Conservation (phyloP, 92 coral and sea anemone species). For the Palythoa grandiflora region DNA sequence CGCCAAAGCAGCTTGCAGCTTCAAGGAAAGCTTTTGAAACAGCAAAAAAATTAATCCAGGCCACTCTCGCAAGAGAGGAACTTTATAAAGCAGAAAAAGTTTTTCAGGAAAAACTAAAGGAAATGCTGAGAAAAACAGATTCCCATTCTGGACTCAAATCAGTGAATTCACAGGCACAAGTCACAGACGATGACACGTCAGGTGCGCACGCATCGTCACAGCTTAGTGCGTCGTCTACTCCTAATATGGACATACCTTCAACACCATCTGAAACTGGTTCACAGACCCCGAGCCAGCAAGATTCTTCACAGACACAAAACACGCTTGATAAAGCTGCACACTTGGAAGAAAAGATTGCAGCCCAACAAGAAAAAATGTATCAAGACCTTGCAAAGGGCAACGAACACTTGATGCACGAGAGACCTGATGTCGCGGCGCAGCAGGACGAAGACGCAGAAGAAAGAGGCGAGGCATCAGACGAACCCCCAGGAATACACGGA, state of each 20-base stretch:
- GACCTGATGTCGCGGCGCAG: background rate
- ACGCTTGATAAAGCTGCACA: constrained; percentile 86
- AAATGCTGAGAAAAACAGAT: constrained; percentile 80
- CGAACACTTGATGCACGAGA: constrained; percentile 33
- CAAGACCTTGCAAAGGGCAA: constrained; percentile 63
- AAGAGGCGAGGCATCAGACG: constrained; percentile 53
- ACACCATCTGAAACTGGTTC: constrained; percentile 13
- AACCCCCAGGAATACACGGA: constrained; percentile 34
- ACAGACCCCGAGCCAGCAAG: background rate
- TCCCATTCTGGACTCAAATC: constrained; percentile 12
- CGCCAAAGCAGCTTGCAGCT: constrained; percentile 68
- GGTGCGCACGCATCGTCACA: background rate
- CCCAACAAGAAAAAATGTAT: constrained; percentile 86
- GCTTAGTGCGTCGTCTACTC: background rate
- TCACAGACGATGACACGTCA: constrained; percentile 20
- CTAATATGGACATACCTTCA: constrained; percentile 39
- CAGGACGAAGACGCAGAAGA: constrained; percentile 52
- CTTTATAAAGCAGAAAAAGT: constrained; percentile 84
- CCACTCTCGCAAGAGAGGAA: constrained; percentile 85
- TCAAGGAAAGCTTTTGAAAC: constrained; percentile 89
- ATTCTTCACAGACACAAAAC: constrained; percentile 55
- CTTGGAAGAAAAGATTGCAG: constrained; percentile 89
- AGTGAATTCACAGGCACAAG: background rate
- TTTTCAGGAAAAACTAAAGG: constrained; percentile 82
- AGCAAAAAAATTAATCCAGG: constrained; percentile 84